Percentiles rank a stretch among this genome's conserved stretches.
phyloP scores from a whole-genome alignment of 2,113 vertebrate genomes.

The Tetrax tetrax region DNA sequence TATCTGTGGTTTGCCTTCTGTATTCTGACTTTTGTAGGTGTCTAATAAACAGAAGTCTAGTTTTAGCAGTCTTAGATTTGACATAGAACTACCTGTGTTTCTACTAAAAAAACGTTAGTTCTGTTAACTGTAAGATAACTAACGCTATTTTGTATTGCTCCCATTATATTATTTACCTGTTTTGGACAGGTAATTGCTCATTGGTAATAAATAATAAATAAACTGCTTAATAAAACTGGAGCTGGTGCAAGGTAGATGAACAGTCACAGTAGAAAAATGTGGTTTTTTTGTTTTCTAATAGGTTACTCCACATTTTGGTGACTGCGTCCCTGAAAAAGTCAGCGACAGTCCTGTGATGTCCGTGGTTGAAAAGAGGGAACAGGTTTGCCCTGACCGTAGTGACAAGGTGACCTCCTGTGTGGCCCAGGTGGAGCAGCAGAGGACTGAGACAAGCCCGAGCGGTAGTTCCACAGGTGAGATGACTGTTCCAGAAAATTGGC shows the following conservation, averaged over 20 bases:
- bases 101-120: not conserved
- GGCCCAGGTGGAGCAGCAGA: not conserved
- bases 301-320: not conserved
- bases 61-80: not conserved
- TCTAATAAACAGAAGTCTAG: not conserved
- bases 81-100: not conserved
- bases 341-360: not conserved
- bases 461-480: not conserved
- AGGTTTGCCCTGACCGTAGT: not conserved
- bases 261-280: not conserved
- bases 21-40: not conserved
- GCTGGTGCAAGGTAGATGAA: not conserved
- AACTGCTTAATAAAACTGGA: not conserved
- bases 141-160: not conserved
- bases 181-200: not conserved
- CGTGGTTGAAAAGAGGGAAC: not conserved
- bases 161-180: not conserved
- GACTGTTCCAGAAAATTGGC: accelerated
- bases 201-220: too few relatives aligned
- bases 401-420: not conserved
- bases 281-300: not conserved
- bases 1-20: not conserved
- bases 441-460: too few relatives aligned
- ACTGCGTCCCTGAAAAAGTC: not conserved
- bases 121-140: not conserved